These are phyloP conservation scores for Limenitis camilla DNA, from an alignment of 2,888 invertebrate genomes.

Conservation along the genomic window DNA sequence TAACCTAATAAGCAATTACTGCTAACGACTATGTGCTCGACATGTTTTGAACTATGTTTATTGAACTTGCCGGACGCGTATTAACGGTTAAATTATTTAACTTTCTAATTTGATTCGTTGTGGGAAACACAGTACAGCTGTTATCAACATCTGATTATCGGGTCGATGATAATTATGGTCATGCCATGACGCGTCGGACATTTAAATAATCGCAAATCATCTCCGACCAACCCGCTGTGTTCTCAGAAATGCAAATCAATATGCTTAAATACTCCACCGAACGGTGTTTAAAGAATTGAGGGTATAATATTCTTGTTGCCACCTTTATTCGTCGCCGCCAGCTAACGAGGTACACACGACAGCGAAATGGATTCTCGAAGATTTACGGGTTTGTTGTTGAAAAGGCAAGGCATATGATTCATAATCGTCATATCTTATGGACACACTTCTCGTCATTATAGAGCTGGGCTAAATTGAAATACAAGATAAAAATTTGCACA, in stretches of 20 bases:
- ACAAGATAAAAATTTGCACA: too few relatives aligned
- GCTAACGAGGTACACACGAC: constrained; percentile 39
- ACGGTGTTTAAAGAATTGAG: constrained; percentile 27
- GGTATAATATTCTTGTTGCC: constrained; percentile 19
- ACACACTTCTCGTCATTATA: too few relatives aligned
- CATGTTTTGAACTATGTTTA: constrained; percentile 44
- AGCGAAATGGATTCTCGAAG: constrained; percentile 30
- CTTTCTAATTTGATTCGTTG: constrained; percentile 61
- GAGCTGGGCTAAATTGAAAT: too few relatives aligned
- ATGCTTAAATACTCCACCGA: constrained; percentile 25
- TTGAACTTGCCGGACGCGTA: constrained; percentile 40
- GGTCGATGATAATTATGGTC: constrained; percentile 52
- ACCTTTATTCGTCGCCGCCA: constrained; percentile 40
- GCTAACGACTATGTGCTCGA: constrained; percentile 51
- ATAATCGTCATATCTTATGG: too few relatives aligned
- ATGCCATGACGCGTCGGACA: constrained; percentile 40
- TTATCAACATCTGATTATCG: constrained; percentile 47
- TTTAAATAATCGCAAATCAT: constrained; percentile 44
- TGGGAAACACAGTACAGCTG: constrained; percentile 32
- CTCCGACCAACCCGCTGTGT: constrained; percentile 29
- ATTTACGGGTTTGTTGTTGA: constrained; percentile 32
- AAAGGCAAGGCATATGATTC: constrained; percentile 26
- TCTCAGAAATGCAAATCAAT: constrained; percentile 38
- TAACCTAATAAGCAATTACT: constrained; percentile 61
- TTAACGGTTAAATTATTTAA: constrained; percentile 48